A percentile compares a stretch with the other conserved stretches of the same genome.
These are phyloP conservation scores for Cataglyphis rosenhaueri DNA, from an alignment of 2,888 invertebrate genomes.

Conservation along the genomic window DNA sequence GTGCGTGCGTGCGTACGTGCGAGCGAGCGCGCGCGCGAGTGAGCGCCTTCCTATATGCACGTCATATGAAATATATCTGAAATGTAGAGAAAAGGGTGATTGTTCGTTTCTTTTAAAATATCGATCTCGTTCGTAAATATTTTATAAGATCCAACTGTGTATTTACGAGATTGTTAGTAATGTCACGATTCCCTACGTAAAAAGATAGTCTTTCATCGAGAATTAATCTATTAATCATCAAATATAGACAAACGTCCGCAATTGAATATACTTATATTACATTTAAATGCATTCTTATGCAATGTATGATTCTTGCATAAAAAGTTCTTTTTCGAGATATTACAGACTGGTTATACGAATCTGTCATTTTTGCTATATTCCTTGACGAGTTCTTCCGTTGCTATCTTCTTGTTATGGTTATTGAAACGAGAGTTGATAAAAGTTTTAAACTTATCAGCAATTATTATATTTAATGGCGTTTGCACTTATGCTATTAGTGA, in stretches of 20 bases:
- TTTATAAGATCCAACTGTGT: conserved; percentile 67
- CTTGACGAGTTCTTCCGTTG: conserved; percentile 56
- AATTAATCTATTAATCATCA: conserved; percentile 55
- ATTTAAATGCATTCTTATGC: conserved; percentile 15
- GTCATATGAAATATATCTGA: conserved; percentile 68
- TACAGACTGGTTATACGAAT: conserved; percentile 55
- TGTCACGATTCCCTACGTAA: conserved; percentile 1
- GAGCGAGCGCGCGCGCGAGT: not conserved
- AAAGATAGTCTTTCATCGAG: conserved; percentile 31
- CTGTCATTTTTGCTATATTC: conserved; percentile 56
- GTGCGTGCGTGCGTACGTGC: no score
- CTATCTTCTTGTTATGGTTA: conserved; percentile 61
- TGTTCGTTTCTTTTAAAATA: conserved; percentile 80
- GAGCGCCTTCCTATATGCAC: conserved; percentile 75
- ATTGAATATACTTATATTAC: conserved; percentile 15
- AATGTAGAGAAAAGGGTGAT: conserved; percentile 68
- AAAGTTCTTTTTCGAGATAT: conserved; percentile 42
- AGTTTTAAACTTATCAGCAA: conserved; percentile 19
- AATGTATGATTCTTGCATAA: conserved; percentile 19
- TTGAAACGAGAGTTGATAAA: conserved; percentile 16
- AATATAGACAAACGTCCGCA: conserved; percentile 12
- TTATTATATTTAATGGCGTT: not conserved
- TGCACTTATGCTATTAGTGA: conserved; percentile 31
- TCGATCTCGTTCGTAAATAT: conserved; percentile 81
- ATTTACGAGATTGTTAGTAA: conserved; percentile 46